Evolutionary conservation across 2,888 invertebrate genomes (phyloP).

Genomic region (Trissoscelio sp.): DNA sequence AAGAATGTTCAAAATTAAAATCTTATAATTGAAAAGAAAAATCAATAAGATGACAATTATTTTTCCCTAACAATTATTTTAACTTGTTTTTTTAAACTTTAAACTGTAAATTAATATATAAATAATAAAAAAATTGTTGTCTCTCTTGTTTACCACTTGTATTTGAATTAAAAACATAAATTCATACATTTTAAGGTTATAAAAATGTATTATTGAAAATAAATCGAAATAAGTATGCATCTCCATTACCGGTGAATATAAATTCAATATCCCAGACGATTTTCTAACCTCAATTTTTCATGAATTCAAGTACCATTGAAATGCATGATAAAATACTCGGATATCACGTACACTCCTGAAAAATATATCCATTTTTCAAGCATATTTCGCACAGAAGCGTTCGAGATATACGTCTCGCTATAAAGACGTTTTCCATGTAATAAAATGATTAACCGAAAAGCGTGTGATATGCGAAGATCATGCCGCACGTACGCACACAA

Average conservation of each 20-base stretch:
- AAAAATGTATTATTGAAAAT: too few relatives aligned
- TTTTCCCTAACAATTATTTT: too few relatives aligned
- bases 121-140: too few relatives aligned
- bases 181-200: too few relatives aligned
- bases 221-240: too few relatives aligned
- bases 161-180: too few relatives aligned
- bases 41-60: too few relatives aligned
- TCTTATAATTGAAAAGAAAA: too few relatives aligned
- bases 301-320: conserved; percentile 6
- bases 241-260: conserved; percentile 14
- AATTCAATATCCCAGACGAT: conserved; percentile 37
- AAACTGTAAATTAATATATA: too few relatives aligned
- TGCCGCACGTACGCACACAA: conserved; percentile 4
- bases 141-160: too few relatives aligned
- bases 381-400: conserved; percentile 29
- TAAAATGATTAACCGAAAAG: conserved; percentile 54
- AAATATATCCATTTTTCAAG: conserved; percentile 19
- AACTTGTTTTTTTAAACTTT: too few relatives aligned
- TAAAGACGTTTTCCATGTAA: conserved; percentile 48
- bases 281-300: conserved; percentile 39
- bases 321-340: conserved; percentile 31
- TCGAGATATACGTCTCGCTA: conserved; percentile 5
- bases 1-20: too few relatives aligned
- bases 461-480: conserved; percentile 34
- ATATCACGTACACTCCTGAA: conserved; percentile 23